A percentile compares a stretch with the other conserved stretches of the same genome.
Conservation (phyloP, 2,797 vertebrate species). For the Tapera naevia region DNA sequence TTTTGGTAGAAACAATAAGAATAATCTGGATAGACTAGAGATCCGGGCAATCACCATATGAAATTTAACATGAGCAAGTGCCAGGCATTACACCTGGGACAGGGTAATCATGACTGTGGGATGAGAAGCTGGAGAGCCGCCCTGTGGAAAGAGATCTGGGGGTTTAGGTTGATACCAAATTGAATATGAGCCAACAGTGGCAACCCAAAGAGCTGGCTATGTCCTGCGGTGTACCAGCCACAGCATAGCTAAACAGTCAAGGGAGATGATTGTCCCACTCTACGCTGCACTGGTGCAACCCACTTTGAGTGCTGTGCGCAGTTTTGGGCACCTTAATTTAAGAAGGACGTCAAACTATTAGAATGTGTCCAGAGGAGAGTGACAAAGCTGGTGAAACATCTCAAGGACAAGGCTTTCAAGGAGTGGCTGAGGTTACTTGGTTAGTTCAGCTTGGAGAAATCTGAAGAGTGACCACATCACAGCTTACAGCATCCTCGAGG, state of each 20-base stretch:
- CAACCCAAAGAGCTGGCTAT: fast-evolving
- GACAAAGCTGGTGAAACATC: neutral
- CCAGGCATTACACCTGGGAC: neutral
- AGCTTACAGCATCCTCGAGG: neutral
- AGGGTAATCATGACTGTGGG: neutral
- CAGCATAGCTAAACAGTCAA: fast-evolving
- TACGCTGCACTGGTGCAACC: fast-evolving
- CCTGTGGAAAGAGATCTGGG: neutral
- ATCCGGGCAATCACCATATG: neutral
- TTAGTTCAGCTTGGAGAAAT: neutral
- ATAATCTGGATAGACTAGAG: neutral
- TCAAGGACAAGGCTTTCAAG: neutral
- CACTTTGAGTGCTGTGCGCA: fast-evolving
- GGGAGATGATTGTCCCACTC: neutral
- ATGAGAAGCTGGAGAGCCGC: neutral
- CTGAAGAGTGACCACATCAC: neutral
- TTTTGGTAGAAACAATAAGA: neutral
- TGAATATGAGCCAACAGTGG: neutral
- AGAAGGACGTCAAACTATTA: neutral
- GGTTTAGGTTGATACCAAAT: neutral
- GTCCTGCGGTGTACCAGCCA: neutral
- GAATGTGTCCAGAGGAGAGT: neutral
- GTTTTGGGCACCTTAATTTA: fast-evolving
- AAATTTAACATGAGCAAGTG: neutral
- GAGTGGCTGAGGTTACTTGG: neutral